Conservation (phyloP, 1,140 invertebrate genomes). For the Chironomus striatipennis region DNA sequence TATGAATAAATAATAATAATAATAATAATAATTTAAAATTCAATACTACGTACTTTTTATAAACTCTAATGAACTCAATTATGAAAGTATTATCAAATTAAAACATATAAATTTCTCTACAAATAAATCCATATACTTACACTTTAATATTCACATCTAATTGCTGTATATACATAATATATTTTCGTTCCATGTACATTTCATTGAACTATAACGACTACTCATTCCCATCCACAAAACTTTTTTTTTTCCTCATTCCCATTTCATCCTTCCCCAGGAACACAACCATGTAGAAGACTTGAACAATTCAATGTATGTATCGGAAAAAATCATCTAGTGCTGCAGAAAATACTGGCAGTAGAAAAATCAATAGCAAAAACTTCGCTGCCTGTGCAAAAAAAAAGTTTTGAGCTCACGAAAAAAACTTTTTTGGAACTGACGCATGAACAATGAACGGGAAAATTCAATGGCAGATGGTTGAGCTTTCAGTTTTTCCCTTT, state of each 20-base stretch:
- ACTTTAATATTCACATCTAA: no score
- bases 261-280: neutral
- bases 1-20: no score
- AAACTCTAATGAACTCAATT: no score
- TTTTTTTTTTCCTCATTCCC: neutral
- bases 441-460: constrained; percentile 14
- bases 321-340: neutral
- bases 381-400: neutral
- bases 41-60: no score
- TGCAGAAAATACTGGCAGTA: neutral
- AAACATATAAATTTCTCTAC: no score
- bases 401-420: neutral
- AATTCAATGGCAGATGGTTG: constrained; percentile 20
- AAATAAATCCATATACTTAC: no score
- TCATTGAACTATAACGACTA: no score
- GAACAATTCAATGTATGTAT: neutral
- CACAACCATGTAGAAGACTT: neutral
- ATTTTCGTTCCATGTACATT: no score
- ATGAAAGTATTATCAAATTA: no score
- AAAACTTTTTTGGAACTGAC: constrained; percentile 15
- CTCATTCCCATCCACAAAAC: neutral
- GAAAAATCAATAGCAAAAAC: constrained; percentile 16
- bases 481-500: constrained; percentile 11
- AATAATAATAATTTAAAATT: no score
- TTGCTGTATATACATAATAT: no score